Evolutionary conservation across 2,888 invertebrate species (phyloP).

Genomic region (Sinopyrophorus schimmeli): DNA sequence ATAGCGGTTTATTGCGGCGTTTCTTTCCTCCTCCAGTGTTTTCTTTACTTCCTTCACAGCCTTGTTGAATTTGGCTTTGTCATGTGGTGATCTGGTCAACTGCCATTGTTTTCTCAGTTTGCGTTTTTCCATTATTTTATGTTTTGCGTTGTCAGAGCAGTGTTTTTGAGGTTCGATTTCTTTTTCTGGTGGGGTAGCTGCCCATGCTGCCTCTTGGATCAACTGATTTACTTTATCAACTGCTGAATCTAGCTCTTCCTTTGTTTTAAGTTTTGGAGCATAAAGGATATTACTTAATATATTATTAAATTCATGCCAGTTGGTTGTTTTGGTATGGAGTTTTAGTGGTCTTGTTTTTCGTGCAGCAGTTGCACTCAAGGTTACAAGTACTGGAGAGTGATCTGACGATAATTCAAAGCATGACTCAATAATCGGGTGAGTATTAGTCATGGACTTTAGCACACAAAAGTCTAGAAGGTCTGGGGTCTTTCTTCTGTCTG

Average conservation of each 20-base stretch:
- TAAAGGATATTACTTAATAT: too few species aligned
- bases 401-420: slow-evolving; percentile 36
- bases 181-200: slow-evolving; percentile 8
- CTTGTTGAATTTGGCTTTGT: slow-evolving; percentile 30
- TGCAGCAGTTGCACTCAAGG: too few species aligned
- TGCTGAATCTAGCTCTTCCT: slow-evolving; percentile 6
- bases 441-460: slow-evolving; percentile 13
- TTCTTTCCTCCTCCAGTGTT: slow-evolving; percentile 14
- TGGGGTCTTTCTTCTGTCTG: slow-evolving; percentile 34
- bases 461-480: slow-evolving; percentile 33
- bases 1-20: slow-evolving; percentile 15
- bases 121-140: too few species aligned
- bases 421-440: slow-evolving; percentile 11
- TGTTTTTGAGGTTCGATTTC: slow-evolving; percentile 2
- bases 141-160: slow-evolving; percentile 9
- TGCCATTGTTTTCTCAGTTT: slow-evolving; percentile 13
- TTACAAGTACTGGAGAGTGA: slow-evolving; percentile 32
- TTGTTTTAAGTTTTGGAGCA: slow-evolving; percentile 11
- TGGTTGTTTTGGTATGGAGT: slow-evolving; percentile 28
- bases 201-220: slow-evolving; percentile 8
- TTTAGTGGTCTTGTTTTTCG: slow-evolving; percentile 16
- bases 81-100: slow-evolving; percentile 13
- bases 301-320: too few species aligned
- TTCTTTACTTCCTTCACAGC: slow-evolving; percentile 28
- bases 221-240: slow-evolving; percentile 4